phyloP scores from a whole-genome alignment of 1,140 invertebrate genomes.

The Alviniconcha marisindica region DNA sequence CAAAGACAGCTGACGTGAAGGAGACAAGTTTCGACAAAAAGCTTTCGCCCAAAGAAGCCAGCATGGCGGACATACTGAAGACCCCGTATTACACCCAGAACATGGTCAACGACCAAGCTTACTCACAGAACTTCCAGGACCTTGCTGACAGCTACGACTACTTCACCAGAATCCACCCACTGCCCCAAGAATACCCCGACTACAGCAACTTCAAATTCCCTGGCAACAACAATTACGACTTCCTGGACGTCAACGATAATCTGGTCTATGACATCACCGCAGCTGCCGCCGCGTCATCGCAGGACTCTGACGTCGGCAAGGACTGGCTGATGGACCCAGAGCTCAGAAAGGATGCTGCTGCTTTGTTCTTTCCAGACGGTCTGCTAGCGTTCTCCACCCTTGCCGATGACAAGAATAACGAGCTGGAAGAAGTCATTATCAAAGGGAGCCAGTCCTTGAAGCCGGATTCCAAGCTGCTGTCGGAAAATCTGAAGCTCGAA shows the following conservation, averaged over 20 bases:
- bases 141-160: background rate
- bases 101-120: background rate
- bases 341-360: background rate
- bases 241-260: slow-evolving; percentile 9
- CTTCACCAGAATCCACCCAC: background rate
- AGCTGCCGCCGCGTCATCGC: background rate
- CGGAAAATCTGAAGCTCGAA: background rate
- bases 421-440: background rate
- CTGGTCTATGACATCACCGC: slow-evolving; percentile 19
- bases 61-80: background rate
- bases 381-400: background rate
- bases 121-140: background rate
- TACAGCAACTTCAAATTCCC: background rate
- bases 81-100: background rate
- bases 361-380: slow-evolving; percentile 1
- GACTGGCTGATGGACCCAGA: background rate
- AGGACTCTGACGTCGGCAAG: background rate
- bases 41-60: background rate
- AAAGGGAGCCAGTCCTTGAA: slow-evolving; percentile 22
- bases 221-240: background rate
- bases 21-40: background rate
- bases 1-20: background rate
- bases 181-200: background rate
- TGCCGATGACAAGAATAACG: background rate
- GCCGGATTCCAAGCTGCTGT: background rate